These are phyloP conservation scores for Coendou prehensilis DNA, from an alignment of 2,797 vertebrate genomes.

Conservation along the genomic window DNA sequence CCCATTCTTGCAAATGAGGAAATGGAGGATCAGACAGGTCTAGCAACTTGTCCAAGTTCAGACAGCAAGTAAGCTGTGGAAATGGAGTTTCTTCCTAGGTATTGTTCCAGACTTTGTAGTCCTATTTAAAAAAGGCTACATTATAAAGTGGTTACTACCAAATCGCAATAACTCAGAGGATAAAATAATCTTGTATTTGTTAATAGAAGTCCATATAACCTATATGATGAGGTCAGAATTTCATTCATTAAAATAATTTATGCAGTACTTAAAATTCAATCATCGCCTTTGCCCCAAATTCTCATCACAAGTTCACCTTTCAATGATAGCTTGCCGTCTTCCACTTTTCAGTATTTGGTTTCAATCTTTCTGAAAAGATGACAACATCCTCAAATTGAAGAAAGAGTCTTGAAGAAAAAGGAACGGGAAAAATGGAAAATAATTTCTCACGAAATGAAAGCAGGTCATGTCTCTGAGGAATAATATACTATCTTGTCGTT, in stretches of 20 bases:
- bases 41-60: not conserved
- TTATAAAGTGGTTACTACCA: conserved; percentile 24
- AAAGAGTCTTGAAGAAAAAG: conserved; percentile 38
- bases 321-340: conserved; percentile 5
- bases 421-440: conserved; percentile 14
- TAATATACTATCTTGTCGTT: conserved; percentile 64
- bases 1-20: not conserved
- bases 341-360: conserved; percentile 52
- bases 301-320: conserved; percentile 19
- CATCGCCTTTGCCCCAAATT: not conserved
- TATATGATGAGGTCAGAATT: conserved; percentile 38
- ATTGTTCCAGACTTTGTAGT: not conserved
- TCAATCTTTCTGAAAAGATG: conserved; percentile 59
- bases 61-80: not conserved
- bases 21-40: conserved; percentile 1
- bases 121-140: not conserved
- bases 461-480: conserved; percentile 56
- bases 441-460: conserved; percentile 56
- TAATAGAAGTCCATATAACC: conserved; percentile 41
- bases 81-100: not conserved
- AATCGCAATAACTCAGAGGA: conserved; percentile 23
- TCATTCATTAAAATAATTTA: conserved; percentile 52
- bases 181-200: not conserved
- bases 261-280: conserved; percentile 48
- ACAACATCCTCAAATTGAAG: conserved; percentile 55